phyloP scores from a whole-genome alignment of 1,140 invertebrate genomes.

The Pseudoatta argentina region DNA sequence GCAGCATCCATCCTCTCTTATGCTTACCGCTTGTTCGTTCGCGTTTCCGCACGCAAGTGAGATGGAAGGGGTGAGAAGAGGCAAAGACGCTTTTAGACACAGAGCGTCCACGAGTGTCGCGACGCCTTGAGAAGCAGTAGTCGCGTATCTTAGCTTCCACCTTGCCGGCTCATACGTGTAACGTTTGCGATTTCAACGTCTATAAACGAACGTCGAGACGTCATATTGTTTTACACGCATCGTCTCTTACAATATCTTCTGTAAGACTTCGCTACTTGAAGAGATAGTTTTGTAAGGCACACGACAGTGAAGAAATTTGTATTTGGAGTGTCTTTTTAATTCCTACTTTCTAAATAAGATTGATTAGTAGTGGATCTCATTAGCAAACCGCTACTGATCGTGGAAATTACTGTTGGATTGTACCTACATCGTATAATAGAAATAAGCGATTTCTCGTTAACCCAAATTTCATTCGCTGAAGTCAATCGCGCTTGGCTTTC shows the following conservation, averaged over 20 bases:
- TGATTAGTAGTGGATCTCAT: not conserved
- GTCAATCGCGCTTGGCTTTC: not conserved
- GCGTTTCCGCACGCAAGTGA: slow-evolving; percentile 70
- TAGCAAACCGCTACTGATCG: not conserved
- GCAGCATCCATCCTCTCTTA: slow-evolving; percentile 27
- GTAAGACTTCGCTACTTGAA: not conserved
- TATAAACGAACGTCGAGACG: slow-evolving; percentile 10
- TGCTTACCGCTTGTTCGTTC: slow-evolving; percentile 51
- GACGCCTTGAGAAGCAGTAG: slow-evolving; percentile 84
- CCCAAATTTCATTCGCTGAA: not conserved
- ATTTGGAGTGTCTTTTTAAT: not conserved
- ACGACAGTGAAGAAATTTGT: not conserved
- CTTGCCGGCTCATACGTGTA: slow-evolving; percentile 82
- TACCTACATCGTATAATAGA: not conserved
- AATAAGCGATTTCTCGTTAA: not conserved
- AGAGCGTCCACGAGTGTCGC: slow-evolving; percentile 84
- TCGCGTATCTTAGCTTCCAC: slow-evolving; percentile 85
- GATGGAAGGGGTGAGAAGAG: slow-evolving; percentile 76
- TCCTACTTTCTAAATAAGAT: not conserved
- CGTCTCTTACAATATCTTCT: not conserved
- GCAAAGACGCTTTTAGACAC: slow-evolving; percentile 85
- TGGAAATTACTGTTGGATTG: not conserved
- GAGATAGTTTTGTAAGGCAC: not conserved
- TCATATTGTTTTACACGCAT: slow-evolving; percentile 6
- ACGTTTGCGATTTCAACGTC: slow-evolving; percentile 61